A percentile compares a stretch with the other conserved stretches of the same genome.
phyloP scores from a whole-genome alignment of 2,797 vertebrate genomes.

The Oreortyx pictus region DNA sequence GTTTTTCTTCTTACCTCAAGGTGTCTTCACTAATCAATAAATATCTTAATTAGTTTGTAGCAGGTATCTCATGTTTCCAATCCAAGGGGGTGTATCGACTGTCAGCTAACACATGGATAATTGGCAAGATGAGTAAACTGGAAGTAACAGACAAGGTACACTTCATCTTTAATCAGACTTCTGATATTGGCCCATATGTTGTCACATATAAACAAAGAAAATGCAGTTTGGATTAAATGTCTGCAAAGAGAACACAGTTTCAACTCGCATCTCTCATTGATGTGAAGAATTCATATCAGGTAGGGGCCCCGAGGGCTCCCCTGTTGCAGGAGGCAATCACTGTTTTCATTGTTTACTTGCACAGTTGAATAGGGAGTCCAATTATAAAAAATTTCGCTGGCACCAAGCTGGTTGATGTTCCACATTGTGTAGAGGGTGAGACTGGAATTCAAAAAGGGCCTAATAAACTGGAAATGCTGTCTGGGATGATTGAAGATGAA shows the following conservation, averaged over 20 bases:
- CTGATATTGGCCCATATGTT: background rate
- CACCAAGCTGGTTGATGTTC: background rate
- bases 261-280: background rate
- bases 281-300: background rate
- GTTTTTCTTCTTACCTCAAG: background rate
- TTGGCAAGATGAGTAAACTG: background rate
- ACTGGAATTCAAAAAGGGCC: background rate
- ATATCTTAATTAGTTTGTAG: background rate
- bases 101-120: background rate
- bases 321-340: background rate
- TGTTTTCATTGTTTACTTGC: background rate
- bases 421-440: background rate
- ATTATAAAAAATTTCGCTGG: background rate
- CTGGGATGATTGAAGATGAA: background rate
- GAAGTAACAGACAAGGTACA: background rate
- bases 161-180: background rate
- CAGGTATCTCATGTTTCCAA: background rate
- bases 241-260: background rate
- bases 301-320: background rate
- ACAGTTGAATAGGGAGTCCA: background rate
- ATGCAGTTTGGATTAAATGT: background rate
- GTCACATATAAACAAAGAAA: background rate
- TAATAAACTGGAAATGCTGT: background rate
- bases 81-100: background rate
- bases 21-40: background rate